Conservation (phyloP, 2,113 vertebrate species). For the Oncorhynchus mykiss region DNA sequence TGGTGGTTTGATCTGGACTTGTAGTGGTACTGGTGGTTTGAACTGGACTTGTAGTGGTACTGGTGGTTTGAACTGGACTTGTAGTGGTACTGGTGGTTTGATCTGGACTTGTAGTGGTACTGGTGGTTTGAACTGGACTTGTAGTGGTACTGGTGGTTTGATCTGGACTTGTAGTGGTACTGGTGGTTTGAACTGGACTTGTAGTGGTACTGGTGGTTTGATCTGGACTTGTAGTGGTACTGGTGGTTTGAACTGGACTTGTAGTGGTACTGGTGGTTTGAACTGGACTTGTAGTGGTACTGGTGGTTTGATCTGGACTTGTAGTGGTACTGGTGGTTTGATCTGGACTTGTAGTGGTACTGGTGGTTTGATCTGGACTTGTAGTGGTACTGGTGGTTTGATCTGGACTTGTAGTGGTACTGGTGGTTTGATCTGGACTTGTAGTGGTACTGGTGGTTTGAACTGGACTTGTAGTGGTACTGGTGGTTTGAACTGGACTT, state of each 20-base stretch:
- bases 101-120: conserved; percentile 74
- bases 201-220: conserved; percentile 81
- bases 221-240: conserved; percentile 74
- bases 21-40: conserved; percentile 81
- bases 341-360: conserved; percentile 74
- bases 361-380: conserved; percentile 74
- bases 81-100: conserved; percentile 81
- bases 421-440: conserved; percentile 74
- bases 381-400: conserved; percentile 81
- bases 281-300: conserved; percentile 74
- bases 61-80: conserved; percentile 74
- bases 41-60: conserved; percentile 74
- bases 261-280: conserved; percentile 81
- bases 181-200: conserved; percentile 74
- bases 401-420: conserved; percentile 74
- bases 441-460: conserved; percentile 81
- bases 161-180: conserved; percentile 74
- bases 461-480: conserved; percentile 74
- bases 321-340: conserved; percentile 81
- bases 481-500: conserved; percentile 74
- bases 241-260: conserved; percentile 74
- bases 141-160: conserved; percentile 81
- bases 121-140: conserved; percentile 74
- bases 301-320: conserved; percentile 74
- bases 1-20: conserved; percentile 74